Evolutionary conservation across 2,797 vertebrate genomes (phyloP).

Genomic region (Brachyrhaphis roseni): DNA sequence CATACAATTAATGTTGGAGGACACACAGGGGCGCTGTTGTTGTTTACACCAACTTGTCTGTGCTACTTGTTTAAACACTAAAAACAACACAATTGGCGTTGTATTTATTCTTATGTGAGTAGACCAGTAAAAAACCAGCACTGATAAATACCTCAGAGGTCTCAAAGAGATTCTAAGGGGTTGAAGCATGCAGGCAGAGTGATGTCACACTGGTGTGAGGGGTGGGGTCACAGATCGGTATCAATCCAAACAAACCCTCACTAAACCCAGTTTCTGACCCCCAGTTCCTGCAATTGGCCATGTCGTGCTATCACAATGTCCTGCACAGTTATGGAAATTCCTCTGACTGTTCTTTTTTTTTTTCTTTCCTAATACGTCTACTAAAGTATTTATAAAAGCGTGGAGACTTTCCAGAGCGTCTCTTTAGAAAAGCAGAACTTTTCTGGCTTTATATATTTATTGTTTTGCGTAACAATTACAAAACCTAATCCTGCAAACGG

Average conservation of each 20-base stretch:
- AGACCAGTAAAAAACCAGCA: constrained; percentile 5
- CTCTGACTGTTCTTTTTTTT: constrained; percentile 1
- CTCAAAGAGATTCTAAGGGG: constrained; percentile 46
- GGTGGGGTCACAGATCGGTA: constrained; percentile 47
- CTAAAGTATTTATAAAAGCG: constrained; percentile 12
- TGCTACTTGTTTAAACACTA: constrained; percentile 5
- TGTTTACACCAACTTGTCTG: not conserved
- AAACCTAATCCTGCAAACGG: constrained; percentile 11
- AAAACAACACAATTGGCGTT: not conserved
- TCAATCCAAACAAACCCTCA: constrained; percentile 64
- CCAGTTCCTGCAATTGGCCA: constrained; percentile 11
- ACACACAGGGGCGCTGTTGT: constrained; percentile 57
- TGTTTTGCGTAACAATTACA: constrained; percentile 4
- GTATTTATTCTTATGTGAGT: constrained; percentile 12
- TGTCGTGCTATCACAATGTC: constrained; percentile 16
- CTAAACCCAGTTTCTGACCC: constrained; percentile 29
- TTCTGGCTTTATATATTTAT: not conserved
- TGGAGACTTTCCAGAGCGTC: not conserved
- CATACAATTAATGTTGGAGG: constrained; percentile 23
- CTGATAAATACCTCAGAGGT: constrained; percentile 61
- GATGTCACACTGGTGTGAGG: constrained; percentile 63
- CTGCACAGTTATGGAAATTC: constrained; percentile 31
- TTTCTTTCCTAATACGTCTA: not conserved
- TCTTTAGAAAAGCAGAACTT: constrained; percentile 7
- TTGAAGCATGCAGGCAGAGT: constrained; percentile 60